Base-by-base conservation (phyloP, 1,140 invertebrate species). In the Eurosta solidaginis region DNA sequence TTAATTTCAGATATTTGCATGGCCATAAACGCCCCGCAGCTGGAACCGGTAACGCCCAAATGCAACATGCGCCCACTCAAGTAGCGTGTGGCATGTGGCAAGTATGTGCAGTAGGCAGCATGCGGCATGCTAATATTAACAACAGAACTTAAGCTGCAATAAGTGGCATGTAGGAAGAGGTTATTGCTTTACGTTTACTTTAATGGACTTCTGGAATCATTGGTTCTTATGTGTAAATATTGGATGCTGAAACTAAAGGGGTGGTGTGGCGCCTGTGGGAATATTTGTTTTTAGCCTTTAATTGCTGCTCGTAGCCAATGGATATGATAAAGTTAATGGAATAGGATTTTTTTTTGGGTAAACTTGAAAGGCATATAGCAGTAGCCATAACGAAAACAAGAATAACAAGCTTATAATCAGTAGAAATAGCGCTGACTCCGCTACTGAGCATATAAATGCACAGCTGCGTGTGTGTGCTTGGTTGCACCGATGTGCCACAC, bases 251-350 rank as follows among this genome's bases (percentile, higher is more conserved):
- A n/a, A 22, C 40, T 40, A 33, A 68, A 40, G 59, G n/a, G 59
- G 59, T 33, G 36, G 59, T 4, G 29, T 40, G 59, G 17, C 7
- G 59, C 59, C 59, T 40, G 6, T 68, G 59, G 59, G 59, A 20
- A 68, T 33, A 68, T 68, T 68, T 68, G 59, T 68, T 68, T 68
- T 68, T n/a, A n/a, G 59, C 33, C 59, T 68, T 68, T 68, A 68
- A 68, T 68, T 68, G 59, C 27, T 40, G 33, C 59, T 33, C 20
- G n/a, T 29, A 33, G 59, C 59, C 25, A 20, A 33, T 22, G 59
- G 59, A 68, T 33, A 68, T 33, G 36, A 68, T 68, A 68, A 68
- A n/a, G 36, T 33, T 14, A 68, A 68, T 68, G 14, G 17, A 20
- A 1, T 40, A 36, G 6, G 10, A 27, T 40, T 68, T 40, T 22